Evolutionary conservation across 2,888 invertebrate species (phyloP).

Genomic region (Thelaira solivaga): DNA sequence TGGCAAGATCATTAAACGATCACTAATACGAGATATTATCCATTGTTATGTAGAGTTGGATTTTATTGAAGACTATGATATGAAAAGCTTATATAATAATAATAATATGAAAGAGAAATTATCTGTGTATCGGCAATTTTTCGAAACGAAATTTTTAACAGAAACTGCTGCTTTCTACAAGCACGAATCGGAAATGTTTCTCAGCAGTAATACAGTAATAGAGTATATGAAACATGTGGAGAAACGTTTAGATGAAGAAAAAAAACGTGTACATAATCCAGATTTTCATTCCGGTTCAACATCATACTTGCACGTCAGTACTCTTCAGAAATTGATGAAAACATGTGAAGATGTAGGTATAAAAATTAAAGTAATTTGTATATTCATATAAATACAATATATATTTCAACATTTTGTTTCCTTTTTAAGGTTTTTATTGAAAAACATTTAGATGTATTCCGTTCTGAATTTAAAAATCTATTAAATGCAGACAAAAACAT

Average conservation of each 20-base stretch:
- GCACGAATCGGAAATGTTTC: constrained; percentile 94
- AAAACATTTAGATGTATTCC: constrained; percentile 96
- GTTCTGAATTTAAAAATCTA: constrained; percentile 95
- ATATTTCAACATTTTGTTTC: too few species aligned
- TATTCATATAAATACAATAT: too few species aligned
- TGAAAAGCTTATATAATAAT: constrained; percentile 57
- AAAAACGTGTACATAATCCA: constrained; percentile 84
- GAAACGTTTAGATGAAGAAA: constrained; percentile 94
- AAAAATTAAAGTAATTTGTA: too few species aligned
- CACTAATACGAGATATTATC: constrained; percentile 98
- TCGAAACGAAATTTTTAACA: constrained; percentile 95
- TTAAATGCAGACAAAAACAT: constrained; percentile 95
- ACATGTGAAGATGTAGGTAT: constrained; percentile 91
- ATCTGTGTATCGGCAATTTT: constrained; percentile 93
- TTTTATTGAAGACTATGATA: constrained; percentile 91
- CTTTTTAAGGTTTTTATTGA: constrained; percentile 84
- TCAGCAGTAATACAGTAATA: constrained; percentile 96
- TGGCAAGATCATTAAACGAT: constrained; percentile 97
- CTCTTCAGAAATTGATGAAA: constrained; percentile 90
- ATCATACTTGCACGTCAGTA: constrained; percentile 96
- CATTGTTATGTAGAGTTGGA: constrained; percentile 97
- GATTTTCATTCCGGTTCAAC: constrained; percentile 77
- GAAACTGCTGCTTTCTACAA: constrained; percentile 96
- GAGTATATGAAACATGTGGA: constrained; percentile 99
- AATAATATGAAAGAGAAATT: constrained; percentile 85